Evolutionary conservation across 2,888 invertebrate genomes (phyloP), one percentile per base, ranked within the genome.

Genomic region (Apodemia hepburni): DNA sequence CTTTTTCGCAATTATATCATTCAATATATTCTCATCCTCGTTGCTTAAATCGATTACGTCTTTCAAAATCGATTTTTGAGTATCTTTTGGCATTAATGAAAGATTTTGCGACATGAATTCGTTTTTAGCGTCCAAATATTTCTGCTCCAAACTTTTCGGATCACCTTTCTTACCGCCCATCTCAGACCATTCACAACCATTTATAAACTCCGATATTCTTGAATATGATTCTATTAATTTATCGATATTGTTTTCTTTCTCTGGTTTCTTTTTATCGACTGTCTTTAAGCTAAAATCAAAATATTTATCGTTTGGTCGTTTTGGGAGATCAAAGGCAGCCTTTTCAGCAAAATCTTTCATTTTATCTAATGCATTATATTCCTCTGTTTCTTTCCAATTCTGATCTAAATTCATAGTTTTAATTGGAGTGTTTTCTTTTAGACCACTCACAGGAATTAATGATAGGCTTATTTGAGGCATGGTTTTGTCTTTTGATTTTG

Each of bases 261-360:
- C 81, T 0, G 80, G 75, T 29, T 80, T 83, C 15, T 71, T 67
- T 61, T 78, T 79, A 22, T 82, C 81, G 1, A 76, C 75, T 3
- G 84, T 70, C 68, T 82, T 84, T 1, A 84, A 69, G 0, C 81
- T 73, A 68, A 86, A 81, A 66, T 86, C 82, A 65, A 74, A 83
- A 62, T 78, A 77, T 71, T 83, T 85, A 35, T 82, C 82, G 73
- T 84, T 88, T 0, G 73, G 68, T 7, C 78, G 72, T 73, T 89
- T 92, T 0, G 90, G 87, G 5, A 90, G 70, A 66, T 91, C 92
- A 63, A 92, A 88, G 0, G 92, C 85, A 0, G 89, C 89, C 67
- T 88, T 91, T 70, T 92, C 91, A 9, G 92, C 91, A 73, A 92
- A 92, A 64, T 90, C 85, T 69, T 90, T 90, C 87, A 92, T 92